Conservation (phyloP, 2,797 vertebrate genomes). For the Apogon talboti region DNA sequence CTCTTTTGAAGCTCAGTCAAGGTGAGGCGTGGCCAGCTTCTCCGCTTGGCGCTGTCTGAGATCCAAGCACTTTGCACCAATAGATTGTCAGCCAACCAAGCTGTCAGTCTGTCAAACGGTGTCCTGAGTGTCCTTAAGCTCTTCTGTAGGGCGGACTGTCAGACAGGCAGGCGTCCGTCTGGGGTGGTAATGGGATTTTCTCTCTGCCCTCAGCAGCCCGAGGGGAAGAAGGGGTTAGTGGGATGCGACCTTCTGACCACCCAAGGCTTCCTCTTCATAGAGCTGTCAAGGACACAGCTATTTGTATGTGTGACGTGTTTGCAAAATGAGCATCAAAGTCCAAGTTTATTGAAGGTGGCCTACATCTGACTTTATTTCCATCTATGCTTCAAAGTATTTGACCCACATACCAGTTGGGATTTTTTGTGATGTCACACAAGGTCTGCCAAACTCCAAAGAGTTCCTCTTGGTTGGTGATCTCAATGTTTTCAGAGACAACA, state of each 20-base stretch:
- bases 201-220: constrained; percentile 69
- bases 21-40: constrained; percentile 29
- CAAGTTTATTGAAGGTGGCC: constrained; percentile 21
- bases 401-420: constrained; percentile 20
- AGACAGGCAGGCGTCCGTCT: constrained; percentile 66
- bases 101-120: constrained; percentile 57
- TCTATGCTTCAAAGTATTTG: constrained; percentile 16
- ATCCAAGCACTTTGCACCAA: constrained; percentile 32
- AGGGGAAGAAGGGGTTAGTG: constrained; percentile 74
- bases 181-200: constrained; percentile 83
- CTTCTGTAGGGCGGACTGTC: constrained; percentile 47
- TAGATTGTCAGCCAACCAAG: constrained; percentile 37
- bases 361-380: constrained; percentile 24
- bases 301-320: constrained; percentile 27
- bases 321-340: constrained; percentile 9
- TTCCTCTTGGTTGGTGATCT: not conserved
- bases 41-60: constrained; percentile 8
- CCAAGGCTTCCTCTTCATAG: constrained; percentile 51
- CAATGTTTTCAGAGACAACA: constrained; percentile 25
- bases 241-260: constrained; percentile 81
- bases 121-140: constrained; percentile 68
- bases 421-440: constrained; percentile 7
- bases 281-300: constrained; percentile 71
- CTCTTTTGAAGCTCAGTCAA: constrained; percentile 30
- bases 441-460: not conserved